These are phyloP conservation scores for Bucco capensis DNA, from an alignment of 2,113 vertebrate genomes.

Conservation along the genomic window DNA sequence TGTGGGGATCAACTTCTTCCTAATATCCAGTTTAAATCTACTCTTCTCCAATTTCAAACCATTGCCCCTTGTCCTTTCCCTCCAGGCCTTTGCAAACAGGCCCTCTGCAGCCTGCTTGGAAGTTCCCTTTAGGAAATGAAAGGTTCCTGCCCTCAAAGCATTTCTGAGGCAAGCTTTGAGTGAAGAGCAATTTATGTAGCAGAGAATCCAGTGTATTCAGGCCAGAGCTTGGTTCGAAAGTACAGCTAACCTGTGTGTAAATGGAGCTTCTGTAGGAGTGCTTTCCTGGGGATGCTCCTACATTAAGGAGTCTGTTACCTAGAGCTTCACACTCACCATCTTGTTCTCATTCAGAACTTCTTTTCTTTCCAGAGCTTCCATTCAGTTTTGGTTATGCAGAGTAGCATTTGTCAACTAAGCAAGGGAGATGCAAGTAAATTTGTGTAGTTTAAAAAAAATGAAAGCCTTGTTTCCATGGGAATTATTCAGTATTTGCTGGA, in stretches of 20 bases:
- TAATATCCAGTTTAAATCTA: too few species aligned
- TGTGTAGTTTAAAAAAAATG: not conserved
- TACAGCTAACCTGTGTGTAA: not conserved
- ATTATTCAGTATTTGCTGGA: not conserved
- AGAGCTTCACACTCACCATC: not conserved
- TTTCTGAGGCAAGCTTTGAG: not conserved
- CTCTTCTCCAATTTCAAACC: too few species aligned
- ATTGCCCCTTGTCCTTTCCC: too few species aligned
- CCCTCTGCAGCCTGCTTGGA: too few species aligned
- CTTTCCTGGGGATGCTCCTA: not conserved
- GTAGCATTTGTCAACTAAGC: not conserved
- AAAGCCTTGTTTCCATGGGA: not conserved
- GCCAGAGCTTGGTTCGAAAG: not conserved
- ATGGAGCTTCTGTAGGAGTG: not conserved
- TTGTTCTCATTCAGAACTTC: not conserved
- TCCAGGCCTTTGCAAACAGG: too few species aligned
- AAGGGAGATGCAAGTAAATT: not conserved
- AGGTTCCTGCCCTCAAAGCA: not conserved
- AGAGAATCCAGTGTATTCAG: not conserved
- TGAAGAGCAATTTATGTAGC: not conserved
- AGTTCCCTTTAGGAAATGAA: too few species aligned
- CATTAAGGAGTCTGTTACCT: not conserved
- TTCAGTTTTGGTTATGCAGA: not conserved
- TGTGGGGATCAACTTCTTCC: too few species aligned
- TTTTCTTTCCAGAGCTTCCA: not conserved